Percentiles rank a stretch among this genome's conserved stretches.
These are phyloP conservation scores for Pyxicephalus adspersus DNA, from an alignment of 2,113 vertebrate genomes.

Conservation along the genomic window DNA sequence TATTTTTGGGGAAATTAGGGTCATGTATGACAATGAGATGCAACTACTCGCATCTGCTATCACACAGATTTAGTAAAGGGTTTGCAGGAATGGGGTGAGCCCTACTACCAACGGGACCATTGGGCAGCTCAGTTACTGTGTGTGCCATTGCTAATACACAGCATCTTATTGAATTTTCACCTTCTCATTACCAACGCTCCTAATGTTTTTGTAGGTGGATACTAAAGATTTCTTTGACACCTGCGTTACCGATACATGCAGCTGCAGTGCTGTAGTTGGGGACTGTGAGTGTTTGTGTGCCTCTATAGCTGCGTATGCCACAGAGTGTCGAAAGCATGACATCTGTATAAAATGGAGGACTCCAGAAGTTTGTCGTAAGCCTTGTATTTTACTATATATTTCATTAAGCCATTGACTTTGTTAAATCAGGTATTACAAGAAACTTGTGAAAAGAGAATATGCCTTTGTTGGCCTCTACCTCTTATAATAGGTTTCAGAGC, in stretches of 20 bases:
- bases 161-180: not conserved
- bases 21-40: no score
- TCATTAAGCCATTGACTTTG: no score
- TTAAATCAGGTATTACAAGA: no score
- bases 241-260: conserved; percentile 63
- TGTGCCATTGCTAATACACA: not conserved
- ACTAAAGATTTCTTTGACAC: conserved; percentile 23
- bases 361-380: conserved; percentile 75
- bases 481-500: no score
- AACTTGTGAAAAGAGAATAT: no score
- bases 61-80: no score
- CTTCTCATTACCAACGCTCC: not conserved
- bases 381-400: not conserved
- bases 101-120: no score
- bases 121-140: not conserved
- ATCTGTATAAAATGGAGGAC: conserved; percentile 73
- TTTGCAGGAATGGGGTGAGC: no score
- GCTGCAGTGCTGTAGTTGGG: conserved; percentile 70
- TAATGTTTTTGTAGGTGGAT: conserved; percentile 14
- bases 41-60: no score
- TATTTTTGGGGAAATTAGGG: no score
- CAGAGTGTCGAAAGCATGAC: conserved; percentile 69
- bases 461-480: no score
- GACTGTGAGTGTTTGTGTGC: conserved; percentile 76
- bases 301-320: conserved; percentile 72